These are phyloP conservation scores for Esox niger DNA, from an alignment of 2,113 vertebrate genomes.

Conservation along the genomic window DNA sequence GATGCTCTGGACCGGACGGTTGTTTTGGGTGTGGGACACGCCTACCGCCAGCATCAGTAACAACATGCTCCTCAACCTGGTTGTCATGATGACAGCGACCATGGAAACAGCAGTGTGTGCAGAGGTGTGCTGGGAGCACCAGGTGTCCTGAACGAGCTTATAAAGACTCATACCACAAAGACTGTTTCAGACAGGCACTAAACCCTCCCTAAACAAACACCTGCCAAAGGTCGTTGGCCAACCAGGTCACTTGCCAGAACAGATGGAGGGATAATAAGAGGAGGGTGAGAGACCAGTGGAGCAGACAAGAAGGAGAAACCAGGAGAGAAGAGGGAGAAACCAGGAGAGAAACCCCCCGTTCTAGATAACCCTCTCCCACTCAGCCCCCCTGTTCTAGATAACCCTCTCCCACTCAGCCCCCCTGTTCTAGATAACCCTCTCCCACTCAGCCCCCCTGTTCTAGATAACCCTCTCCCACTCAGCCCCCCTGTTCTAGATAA, in stretches of 20 bases:
- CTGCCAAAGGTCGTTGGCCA: no score
- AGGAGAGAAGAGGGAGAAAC: conserved; percentile 19
- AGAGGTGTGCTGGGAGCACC: conserved; percentile 6
- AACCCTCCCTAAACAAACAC: conserved; percentile 9
- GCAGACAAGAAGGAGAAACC: conserved; percentile 10
- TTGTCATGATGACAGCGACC: conserved; percentile 64
- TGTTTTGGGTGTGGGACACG: conserved; percentile 28
- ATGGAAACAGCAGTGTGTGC: conserved; percentile 2
- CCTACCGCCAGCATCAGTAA: conserved; percentile 61
- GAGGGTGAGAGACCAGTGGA: background rate
- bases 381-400: background rate
- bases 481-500: background rate
- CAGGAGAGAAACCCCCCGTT: conserved; percentile 4
- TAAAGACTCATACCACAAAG: conserved; percentile 69
- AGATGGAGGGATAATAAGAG: no score
- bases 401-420: background rate
- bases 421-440: no score
- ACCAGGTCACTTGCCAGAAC: no score
- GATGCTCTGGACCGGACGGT: conserved; percentile 51
- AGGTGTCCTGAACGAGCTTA: conserved; percentile 45
- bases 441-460: no score
- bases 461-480: no score
- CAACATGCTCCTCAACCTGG: conserved; percentile 48
- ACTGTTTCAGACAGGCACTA: conserved; percentile 53
- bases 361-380: no score